phyloP scores from a whole-genome alignment of 1,140 invertebrate species.

The Drosophila funebris region DNA sequence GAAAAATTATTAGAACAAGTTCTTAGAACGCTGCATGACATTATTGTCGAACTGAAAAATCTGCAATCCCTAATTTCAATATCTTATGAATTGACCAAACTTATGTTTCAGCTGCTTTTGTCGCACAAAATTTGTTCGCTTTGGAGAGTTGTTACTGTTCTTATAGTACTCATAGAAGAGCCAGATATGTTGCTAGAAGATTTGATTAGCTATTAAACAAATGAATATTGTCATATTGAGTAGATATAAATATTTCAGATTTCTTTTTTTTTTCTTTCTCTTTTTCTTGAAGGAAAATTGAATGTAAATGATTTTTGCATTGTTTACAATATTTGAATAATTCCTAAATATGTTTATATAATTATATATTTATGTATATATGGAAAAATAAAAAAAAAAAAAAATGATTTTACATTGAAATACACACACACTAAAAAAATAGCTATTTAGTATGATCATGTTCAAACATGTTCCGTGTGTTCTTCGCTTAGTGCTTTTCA shows the following conservation, averaged over 20 bases:
- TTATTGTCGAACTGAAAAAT: not conserved
- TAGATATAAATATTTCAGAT: not conserved
- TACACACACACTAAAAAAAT: slow-evolving; percentile 12
- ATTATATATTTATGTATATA: not conserved
- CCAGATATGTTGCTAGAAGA: slow-evolving; percentile 46
- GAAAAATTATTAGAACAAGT: too few species aligned
- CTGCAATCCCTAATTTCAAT: not conserved
- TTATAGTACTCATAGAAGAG: not conserved
- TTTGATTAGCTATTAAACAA: slow-evolving; percentile 26
- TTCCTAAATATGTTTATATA: slow-evolving; percentile 3
- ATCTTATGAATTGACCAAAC: slow-evolving; percentile 1
- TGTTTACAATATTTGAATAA: slow-evolving; percentile 5
- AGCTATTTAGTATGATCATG: slow-evolving; percentile 4
- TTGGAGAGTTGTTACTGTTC: not conserved
- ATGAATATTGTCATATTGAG: slow-evolving; percentile 55
- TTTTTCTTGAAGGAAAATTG: not conserved
- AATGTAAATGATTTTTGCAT: slow-evolving; percentile 1
- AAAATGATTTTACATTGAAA: not conserved
- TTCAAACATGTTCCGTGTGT: not conserved
- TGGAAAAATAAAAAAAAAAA: not conserved
- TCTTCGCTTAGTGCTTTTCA: not conserved
- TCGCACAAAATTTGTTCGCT: not conserved
- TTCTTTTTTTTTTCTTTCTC: too few species aligned
- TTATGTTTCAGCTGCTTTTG: not conserved
- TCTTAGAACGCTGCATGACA: too few species aligned